Evolutionary conservation across 2,888 invertebrate genomes (phyloP).

Genomic region (Cantharis lateralis): DNA sequence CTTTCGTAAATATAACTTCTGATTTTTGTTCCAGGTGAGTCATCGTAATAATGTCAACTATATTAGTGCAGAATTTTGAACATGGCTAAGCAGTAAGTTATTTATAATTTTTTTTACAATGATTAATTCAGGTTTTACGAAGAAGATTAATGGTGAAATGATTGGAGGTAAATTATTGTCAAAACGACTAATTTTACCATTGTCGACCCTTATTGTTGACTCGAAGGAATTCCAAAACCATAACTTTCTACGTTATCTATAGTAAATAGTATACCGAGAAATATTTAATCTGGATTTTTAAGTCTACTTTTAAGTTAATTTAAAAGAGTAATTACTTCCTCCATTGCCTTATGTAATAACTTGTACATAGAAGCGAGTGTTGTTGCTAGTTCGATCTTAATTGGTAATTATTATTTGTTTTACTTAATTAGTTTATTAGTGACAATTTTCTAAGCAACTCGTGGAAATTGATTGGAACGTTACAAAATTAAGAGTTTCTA

Average conservation of each 20-base stretch:
- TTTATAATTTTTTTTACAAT: background rate
- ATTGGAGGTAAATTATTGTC: too few species aligned
- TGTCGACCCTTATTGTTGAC: background rate
- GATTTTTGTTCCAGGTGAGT: background rate
- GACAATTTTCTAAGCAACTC: background rate
- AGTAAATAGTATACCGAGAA: background rate
- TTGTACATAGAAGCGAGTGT: background rate
- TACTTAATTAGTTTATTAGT: background rate
- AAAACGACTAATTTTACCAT: too few species aligned
- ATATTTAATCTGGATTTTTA: background rate
- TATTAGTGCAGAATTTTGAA: background rate
- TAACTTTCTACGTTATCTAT: background rate
- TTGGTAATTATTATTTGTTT: background rate
- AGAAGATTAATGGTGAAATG: too few species aligned
- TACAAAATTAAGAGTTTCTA: too few species aligned
- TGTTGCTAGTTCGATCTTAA: background rate
- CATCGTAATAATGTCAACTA: background rate
- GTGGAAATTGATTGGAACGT: background rate
- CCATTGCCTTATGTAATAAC: constrained; percentile 18
- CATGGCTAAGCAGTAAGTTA: background rate
- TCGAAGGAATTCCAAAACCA: background rate
- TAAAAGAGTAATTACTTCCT: constrained; percentile 18
- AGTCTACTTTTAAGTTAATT: constrained; percentile 1
- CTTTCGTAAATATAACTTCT: background rate
- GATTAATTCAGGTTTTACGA: background rate